Evolutionary conservation across 2,888 invertebrate species (phyloP), one percentile per base, ranked within the genome.

Genomic region (Furcula furcula): DNA sequence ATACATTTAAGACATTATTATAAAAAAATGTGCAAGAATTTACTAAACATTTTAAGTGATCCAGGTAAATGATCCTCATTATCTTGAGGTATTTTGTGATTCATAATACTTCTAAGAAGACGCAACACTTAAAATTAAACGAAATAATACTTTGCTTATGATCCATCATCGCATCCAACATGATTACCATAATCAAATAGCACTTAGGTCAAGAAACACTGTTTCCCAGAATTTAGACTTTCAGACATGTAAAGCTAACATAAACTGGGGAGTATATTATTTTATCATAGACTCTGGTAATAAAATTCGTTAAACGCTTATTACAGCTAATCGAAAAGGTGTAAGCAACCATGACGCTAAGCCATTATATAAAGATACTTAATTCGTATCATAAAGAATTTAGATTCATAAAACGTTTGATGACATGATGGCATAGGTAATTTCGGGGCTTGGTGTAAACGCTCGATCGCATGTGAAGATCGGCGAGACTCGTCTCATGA

Each of bases 391-490:
- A 77, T 81, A 77, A 80, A 76, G 73, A 79, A 81, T 82, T 82
- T 78, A 79, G 76, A 74, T 78, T 77, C 76, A 81, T 84, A 83
- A 86, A 88, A 79, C 70, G 66, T 64, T 80, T 87, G 84, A 88
- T 84, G 86, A 87, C 83, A 86, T 88, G 87, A 87, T 88, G 77
- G 74, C 77, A 64, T 65, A 64, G 56, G 68, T 85, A 87, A 87
- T 87, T 80, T 83, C 46, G 71, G 83, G 76, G 40, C 49, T 67
- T 65, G 68, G 62, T 67, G 76, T 78, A 70, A 76, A 75, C 72
- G 55, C 31, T 41, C 55, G 62, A 76, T 76, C 72, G 75, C 70
- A 72, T 76, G 73, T 69, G 71, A 72, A 68, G 73, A 80, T 76
- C 78, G 61, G 62, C 74, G 65, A 69, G 58, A 61, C 66, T 67